Conservation (phyloP, 2,888 invertebrate species). For the Cecidostiba fungosa region DNA sequence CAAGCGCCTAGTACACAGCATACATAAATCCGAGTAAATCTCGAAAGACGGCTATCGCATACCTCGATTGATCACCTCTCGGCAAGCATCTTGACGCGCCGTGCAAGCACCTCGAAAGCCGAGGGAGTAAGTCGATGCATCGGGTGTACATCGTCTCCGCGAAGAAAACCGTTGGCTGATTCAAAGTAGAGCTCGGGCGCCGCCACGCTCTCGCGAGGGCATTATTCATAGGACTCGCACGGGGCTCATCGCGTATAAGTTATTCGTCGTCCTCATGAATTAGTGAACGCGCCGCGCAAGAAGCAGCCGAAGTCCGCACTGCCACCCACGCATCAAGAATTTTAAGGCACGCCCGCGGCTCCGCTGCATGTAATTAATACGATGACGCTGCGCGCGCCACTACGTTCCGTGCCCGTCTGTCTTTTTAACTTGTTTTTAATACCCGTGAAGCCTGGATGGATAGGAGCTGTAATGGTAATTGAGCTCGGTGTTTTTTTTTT, state of each 20-base stretch:
- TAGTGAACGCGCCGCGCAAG: constrained; percentile 70
- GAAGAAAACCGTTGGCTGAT: constrained; percentile 1
- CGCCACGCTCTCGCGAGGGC: constrained; percentile 61
- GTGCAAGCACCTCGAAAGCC: not conserved
- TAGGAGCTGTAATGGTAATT: not conserved
- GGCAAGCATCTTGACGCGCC: not conserved
- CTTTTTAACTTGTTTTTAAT: constrained; percentile 56
- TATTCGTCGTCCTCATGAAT: constrained; percentile 75
- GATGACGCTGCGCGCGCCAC: constrained; percentile 52
- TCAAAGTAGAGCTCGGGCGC: not conserved
- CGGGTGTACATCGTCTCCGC: not conserved
- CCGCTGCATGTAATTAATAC: constrained; percentile 59
- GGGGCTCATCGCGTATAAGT: constrained; percentile 70
- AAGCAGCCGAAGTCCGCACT: constrained; percentile 39
- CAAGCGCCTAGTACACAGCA: not conserved
- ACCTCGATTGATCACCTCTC: constrained; percentile 40
- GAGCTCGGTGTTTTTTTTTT: not conserved
- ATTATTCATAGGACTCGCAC: constrained; percentile 71
- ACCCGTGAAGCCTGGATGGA: not conserved
- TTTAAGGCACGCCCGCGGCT: constrained; percentile 54
- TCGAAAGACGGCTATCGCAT: constrained; percentile 13
- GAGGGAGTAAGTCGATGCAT: not conserved
- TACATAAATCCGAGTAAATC: constrained; percentile 14
- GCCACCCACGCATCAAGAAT: constrained; percentile 58
- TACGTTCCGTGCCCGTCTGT: constrained; percentile 15